Evolutionary conservation across 2,888 invertebrate species (phyloP).

Genomic region (Gryllus longicercus): DNA sequence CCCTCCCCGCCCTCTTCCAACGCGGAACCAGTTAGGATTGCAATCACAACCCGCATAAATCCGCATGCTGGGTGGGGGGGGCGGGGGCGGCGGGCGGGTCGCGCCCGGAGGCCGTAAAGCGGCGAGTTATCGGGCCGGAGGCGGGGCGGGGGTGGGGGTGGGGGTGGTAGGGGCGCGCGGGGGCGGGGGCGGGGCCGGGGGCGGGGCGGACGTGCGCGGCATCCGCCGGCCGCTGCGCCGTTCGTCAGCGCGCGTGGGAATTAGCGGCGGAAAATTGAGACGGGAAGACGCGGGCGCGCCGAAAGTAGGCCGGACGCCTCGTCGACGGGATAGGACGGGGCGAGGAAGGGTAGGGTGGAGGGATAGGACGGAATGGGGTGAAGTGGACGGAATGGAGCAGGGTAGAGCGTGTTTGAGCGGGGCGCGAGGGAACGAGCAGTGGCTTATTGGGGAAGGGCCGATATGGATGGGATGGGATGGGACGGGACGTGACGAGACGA

Average conservation of each 20-base stretch:
- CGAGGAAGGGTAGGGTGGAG: no score
- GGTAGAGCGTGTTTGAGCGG: no score
- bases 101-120: background rate
- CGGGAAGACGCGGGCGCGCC: background rate
- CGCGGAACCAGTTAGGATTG: conserved; percentile 17
- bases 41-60: conserved; percentile 17
- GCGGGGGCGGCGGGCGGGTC: background rate
- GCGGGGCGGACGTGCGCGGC: background rate
- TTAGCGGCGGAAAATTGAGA: background rate
- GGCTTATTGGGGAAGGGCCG: no score
- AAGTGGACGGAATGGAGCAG: no score
- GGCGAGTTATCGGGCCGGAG: conserved; percentile 3
- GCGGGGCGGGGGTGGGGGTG: background rate
- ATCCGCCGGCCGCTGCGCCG: background rate
- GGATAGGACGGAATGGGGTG: no score
- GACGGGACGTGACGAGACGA: no score
- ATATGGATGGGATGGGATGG: no score
- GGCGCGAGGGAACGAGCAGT: no score
- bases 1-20: background rate
- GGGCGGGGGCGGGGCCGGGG: background rate
- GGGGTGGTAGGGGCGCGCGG: background rate
- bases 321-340: no score
- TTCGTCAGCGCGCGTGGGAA: conserved; percentile 6
- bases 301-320: background rate
- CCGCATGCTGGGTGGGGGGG: background rate